Evolutionary conservation across 2,888 invertebrate species (phyloP), one percentile per base, ranked within the genome.

Genomic region (Sceliomorpha sp.): DNA sequence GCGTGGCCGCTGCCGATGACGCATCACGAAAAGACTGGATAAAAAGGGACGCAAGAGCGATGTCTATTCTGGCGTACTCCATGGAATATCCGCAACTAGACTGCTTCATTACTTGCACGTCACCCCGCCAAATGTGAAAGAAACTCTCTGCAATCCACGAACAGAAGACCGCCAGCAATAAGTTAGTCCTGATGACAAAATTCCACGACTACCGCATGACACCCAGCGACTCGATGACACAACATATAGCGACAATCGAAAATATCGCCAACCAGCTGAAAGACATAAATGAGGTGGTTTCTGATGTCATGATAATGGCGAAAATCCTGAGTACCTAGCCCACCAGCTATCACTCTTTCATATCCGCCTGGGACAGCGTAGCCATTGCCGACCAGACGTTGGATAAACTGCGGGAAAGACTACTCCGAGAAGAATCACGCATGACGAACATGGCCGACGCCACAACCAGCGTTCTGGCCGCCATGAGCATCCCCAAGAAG

Each of bases 31-130:
- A n/a, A n/a, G n/a, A n/a, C n/a, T 76, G 73, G 74, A 48, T n/a
- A 42, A 6, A 66, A 62, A 12, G 70, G 70, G 62, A 71, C 24
- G 71, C 72, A 8, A 73, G 62, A 13, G 74, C 69, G 2, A 72
- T 53, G 56, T 70, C 29, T 15, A 1, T 70, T 1, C 74, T 75
- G 5, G 68, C 74, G n/a, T n/a, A n/a, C n/a, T n/a, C n/a, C n/a
- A n/a, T n/a, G n/a, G n/a, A n/a, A n/a, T 37, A 47, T 26, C 7
- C 27, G 2, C 55, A 55, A 39, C 17, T 63, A 12, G 63, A 55
- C 1, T 51, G 51, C 15, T 20, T 42, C 1, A 8, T 58, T 1
- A 64, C 51, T 1, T 64, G 58, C 40, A 15, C 13, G 1, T 27
- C 24, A 8, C 26, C 53, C 1, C 13, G 32, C 7, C 40, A 26